A percentile compares a stretch with the other conserved stretches of the same genome.
Conservation (phyloP, 2,113 vertebrate species). For the Collichthys lucidus region DNA sequence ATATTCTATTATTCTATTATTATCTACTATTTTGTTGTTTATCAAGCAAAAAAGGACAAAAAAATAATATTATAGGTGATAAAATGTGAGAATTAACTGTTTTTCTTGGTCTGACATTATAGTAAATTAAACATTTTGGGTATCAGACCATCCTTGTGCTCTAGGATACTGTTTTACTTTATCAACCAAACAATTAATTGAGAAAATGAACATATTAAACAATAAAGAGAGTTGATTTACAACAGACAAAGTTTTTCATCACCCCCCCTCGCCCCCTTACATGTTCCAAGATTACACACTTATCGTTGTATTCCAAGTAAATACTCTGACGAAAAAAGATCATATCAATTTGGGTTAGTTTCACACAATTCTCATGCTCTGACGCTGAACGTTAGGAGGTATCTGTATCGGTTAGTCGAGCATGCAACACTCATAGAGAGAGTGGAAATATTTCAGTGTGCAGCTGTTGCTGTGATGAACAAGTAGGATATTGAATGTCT, state of each 20-base stretch:
- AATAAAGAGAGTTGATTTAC: neutral
- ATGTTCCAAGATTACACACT: neutral
- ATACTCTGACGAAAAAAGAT: neutral
- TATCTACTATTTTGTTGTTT: too few relatives aligned
- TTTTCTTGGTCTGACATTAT: neutral
- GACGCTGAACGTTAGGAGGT: neutral
- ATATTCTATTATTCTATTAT: too few relatives aligned
- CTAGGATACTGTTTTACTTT: neutral
- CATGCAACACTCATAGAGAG: neutral
- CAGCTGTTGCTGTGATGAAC: slow-evolving; percentile 12
- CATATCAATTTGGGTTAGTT: neutral
- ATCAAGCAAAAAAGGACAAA: too few relatives aligned
- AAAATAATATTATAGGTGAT: neutral
- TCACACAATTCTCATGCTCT: neutral
- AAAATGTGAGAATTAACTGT: too few relatives aligned
- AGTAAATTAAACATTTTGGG: neutral
- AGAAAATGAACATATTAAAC: neutral
- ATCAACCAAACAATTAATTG: neutral
- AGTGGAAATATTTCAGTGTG: slow-evolving; percentile 29
- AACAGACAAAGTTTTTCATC: neutral
- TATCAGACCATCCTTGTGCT: neutral
- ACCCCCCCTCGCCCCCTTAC: neutral
- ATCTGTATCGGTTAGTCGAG: slow-evolving; percentile 11
- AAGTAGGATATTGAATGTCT: slow-evolving; percentile 25
- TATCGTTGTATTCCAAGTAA: neutral